These are phyloP conservation scores for Stomatorhinus ivindoensis DNA, from an alignment of 2,113 vertebrate genomes.

Conservation along the genomic window DNA sequence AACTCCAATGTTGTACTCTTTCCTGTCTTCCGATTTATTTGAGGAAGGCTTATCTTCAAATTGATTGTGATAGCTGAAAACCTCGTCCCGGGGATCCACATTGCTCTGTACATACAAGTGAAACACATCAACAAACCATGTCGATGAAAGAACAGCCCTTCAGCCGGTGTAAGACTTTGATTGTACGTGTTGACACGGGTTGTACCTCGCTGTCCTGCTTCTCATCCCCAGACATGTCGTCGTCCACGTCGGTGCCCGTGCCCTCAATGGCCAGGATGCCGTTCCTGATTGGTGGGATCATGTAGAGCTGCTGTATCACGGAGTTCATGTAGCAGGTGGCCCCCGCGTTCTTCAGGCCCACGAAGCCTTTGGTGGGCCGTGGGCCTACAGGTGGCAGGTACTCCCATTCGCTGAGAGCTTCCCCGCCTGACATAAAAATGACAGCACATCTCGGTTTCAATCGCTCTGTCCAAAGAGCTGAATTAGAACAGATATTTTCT, in stretches of 20 bases:
- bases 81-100: conserved; percentile 93
- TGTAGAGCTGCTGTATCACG: conserved; percentile 98
- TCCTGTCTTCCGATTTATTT: conserved; percentile 92
- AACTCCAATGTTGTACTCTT: conserved; percentile 98
- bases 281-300: conserved; percentile 97
- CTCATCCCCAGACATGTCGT: conserved; percentile 98
- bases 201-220: conserved; percentile 97
- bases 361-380: conserved; percentile 93
- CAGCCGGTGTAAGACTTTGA: neutral
- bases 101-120: conserved; percentile 72
- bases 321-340: conserved; percentile 99
- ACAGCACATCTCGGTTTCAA: neutral
- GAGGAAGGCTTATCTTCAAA: conserved; percentile 92
- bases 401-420: conserved; percentile 96
- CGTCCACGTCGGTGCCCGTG: conserved; percentile 93
- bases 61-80: conserved; percentile 95
- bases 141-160: neutral
- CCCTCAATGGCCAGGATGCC: conserved; percentile 96
- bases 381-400: conserved; percentile 95
- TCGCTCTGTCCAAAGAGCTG: neutral
- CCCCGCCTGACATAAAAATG: conserved; percentile 68
- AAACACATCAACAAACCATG: neutral
- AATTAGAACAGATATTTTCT: neutral
- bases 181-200: neutral
- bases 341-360: conserved; percentile 95